Base-by-base conservation (phyloP, 2,797 vertebrate species). In the Phaenicophaeus curvirostris region DNA sequence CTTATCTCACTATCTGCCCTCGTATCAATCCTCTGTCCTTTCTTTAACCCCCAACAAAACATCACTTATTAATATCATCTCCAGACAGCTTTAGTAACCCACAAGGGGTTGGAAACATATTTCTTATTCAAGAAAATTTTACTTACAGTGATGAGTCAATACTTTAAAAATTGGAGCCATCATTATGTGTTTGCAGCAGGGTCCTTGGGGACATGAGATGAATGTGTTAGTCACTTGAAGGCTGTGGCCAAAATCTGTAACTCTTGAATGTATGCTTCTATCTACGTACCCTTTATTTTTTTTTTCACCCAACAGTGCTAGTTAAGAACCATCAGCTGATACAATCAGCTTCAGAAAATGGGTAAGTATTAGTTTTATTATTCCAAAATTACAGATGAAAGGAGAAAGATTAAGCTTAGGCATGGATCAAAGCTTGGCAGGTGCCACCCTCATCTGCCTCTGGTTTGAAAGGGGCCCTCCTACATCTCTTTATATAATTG, bases 121-220 rank as follows among this genome's bases (percentile, higher is more conserved):
- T 86, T 85, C 84, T 79, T 69, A 62, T 75, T 85, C 63, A 79
- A 37, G 37, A 42, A 85, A 57, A 72, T 33, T 76, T 73, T 19
- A 53, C 31, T 89, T 80, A 67, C 12, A 77, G 50, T 25, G 67
- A 27, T 27, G 62, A 84, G 65, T 46, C 73, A 48, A 53, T 28
- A 71, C 39, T 65, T 76, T 15, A 65, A 57, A 65, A 72, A 28
- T n/a, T 71, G 35, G 41, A 85, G 68, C 28, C 27, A 35, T 68
- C 58, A 7, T 42, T 41, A 62, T 2, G 6, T 41, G 63, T 42
- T 85, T 42, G 55, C 39, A 66, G 30, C 0, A 2, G 7, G 30
- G 30, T 51, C 72, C 85, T 5, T 41, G 42, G 76, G 54, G 39
- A 86, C 62, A 68, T 21, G 28, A 81, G 30, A 62, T 20, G 13